Base-by-base conservation (phyloP, 2,888 invertebrate species). In the Lottia scabra region DNA sequence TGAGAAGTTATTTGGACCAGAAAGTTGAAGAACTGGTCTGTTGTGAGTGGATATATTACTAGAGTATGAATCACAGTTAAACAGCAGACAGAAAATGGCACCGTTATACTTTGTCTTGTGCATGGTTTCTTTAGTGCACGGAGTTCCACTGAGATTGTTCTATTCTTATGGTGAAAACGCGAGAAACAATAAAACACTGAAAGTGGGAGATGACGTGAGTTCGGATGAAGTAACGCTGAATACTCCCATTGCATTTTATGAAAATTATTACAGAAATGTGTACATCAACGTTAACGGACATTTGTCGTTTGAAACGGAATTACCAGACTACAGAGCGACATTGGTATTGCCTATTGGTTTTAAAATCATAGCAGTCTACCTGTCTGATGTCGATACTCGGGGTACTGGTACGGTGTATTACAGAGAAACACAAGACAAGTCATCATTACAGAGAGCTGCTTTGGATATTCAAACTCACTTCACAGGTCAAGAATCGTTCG, bases 231-330 rank as follows among this genome's bases (percentile, higher is more conserved):
- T 93, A 8, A 85, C 87, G 3, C 91, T 96, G 1, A 91, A 91
- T 84, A 93, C 93, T 48, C 95, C 96, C 1, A 92, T 97, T 71
- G 91, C 92, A 67, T 96, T 96, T 91, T 97, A 93, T 88, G 94
- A 94, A 80, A 93, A 93, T 80, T 90, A 91, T 76, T 96, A 95
- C 89, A 92, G 93, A 71, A 92, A 92, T 46, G 91, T 97, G 84
- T 96, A 92, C 90, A 97, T 97, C 91, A 96, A 96, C 90, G 94
- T 94, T 85, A 96, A 95, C 90, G 98, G 98, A 65, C 92, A 97
- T 19, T 88, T 98, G 45, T 95, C 97, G 8, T 97, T 98, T 88
- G 92, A 94, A 87, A 94, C 95, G n/a, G 95, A 96, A 81, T 94
- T 97, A 78, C 93, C 95, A 10, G 92, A 93, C 68, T 98, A 96